Percentiles rank a stretch among this genome's conserved stretches.
phyloP scores from a whole-genome alignment of 1,140 invertebrate genomes.

The Homarus americanus region DNA sequence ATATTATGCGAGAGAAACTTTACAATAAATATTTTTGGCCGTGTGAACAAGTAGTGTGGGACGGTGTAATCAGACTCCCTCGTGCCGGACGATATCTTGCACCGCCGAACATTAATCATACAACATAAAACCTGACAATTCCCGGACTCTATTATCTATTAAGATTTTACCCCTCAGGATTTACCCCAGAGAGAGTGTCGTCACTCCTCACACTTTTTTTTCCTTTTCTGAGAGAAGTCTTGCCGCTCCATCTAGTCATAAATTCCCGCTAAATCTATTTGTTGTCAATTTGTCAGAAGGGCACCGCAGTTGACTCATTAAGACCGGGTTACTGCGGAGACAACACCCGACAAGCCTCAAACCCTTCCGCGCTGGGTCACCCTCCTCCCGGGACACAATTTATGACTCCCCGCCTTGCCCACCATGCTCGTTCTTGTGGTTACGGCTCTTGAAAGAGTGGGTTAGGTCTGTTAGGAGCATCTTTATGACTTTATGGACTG shows the following conservation, averaged over 20 bases:
- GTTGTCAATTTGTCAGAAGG: constrained; percentile 67
- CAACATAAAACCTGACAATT: constrained; percentile 24
- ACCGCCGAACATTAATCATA: constrained; percentile 28
- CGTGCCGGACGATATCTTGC: not conserved
- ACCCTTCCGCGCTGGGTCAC: constrained; percentile 31
- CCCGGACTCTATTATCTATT: constrained; percentile 25
- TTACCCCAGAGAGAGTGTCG: not conserved
- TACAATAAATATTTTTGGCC: not conserved
- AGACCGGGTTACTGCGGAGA: constrained; percentile 60
- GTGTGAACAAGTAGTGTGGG: not conserved
- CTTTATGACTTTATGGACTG: constrained; percentile 71
- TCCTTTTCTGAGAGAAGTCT: not conserved
- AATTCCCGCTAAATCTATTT: constrained; percentile 56
- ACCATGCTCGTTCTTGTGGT: constrained; percentile 60
- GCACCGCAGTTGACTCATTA: constrained; percentile 66
- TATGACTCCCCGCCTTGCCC: constrained; percentile 65
- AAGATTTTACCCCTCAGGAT: constrained; percentile 5
- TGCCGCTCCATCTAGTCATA: not conserved
- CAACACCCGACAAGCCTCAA: constrained; percentile 47
- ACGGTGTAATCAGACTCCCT: not conserved
- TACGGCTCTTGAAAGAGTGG: constrained; percentile 63
- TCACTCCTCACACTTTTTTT: not conserved
- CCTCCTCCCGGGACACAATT: constrained; percentile 58
- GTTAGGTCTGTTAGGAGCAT: constrained; percentile 64
- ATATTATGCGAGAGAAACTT: too few relatives aligned